Conservation (phyloP, 2,797 vertebrate species). For the Heliangelus exortis region DNA sequence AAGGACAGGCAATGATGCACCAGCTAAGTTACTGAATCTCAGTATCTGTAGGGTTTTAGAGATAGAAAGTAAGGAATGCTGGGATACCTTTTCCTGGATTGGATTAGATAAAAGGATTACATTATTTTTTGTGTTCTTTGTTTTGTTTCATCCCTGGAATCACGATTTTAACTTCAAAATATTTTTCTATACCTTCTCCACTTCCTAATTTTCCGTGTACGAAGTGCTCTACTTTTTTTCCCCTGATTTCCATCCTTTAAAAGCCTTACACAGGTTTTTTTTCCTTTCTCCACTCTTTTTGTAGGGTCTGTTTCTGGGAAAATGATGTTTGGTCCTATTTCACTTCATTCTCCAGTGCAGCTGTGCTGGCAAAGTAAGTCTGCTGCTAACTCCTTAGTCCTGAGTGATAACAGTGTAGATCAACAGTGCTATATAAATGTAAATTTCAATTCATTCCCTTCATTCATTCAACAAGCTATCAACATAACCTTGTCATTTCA, state of each 20-base stretch:
- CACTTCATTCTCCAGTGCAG: not conserved
- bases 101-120: not conserved
- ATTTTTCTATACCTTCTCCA: not conserved
- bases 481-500: slow-evolving; percentile 68
- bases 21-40: not conserved
- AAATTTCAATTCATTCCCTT: slow-evolving; percentile 71
- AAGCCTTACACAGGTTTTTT: not conserved
- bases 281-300: not conserved
- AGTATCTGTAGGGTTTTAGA: not conserved
- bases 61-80: not conserved
- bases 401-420: slow-evolving; percentile 14
- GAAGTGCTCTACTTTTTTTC: not conserved
- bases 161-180: not conserved
- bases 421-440: slow-evolving; percentile 77
- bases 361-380: not conserved
- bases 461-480: slow-evolving; percentile 67
- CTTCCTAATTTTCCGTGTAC: not conserved
- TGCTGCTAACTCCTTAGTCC: not conserved
- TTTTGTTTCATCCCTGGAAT: not conserved
- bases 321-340: not conserved
- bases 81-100: not conserved
- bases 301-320: not conserved
- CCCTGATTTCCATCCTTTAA: not conserved
- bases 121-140: not conserved
- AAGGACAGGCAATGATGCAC: not conserved